These are phyloP conservation scores for Rhineura floridana DNA, from an alignment of 2,113 vertebrate genomes.

Conservation along the genomic window DNA sequence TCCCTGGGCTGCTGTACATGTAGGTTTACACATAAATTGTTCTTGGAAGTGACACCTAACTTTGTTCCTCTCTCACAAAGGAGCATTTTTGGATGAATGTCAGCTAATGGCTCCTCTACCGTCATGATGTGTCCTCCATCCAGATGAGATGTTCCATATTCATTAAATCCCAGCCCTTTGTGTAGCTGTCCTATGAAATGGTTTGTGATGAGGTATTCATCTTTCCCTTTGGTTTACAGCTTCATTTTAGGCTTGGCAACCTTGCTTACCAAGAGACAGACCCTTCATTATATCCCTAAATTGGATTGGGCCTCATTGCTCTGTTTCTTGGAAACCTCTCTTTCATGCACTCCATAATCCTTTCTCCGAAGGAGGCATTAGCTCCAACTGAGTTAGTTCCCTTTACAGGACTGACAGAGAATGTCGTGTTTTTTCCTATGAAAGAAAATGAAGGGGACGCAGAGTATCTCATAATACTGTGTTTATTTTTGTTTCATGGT, in stretches of 20 bases:
- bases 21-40: neutral
- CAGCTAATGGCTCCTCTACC: slow-evolving; percentile 27
- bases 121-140: neutral
- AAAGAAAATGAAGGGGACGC: neutral
- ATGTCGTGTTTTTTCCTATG: slow-evolving; percentile 31
- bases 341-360: slow-evolving; percentile 27
- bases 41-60: slow-evolving; percentile 12
- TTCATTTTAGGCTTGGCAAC: neutral
- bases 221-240: neutral
- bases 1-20: neutral
- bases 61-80: neutral
- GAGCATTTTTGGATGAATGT: slow-evolving; percentile 15
- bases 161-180: slow-evolving; percentile 20
- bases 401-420: slow-evolving; percentile 32
- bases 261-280: slow-evolving; percentile 48
- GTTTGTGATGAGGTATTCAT: slow-evolving; percentile 25
- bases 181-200: slow-evolving; percentile 28
- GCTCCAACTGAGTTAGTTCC: slow-evolving; percentile 42
- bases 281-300: slow-evolving; percentile 43
- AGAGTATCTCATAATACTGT: neutral
- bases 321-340: slow-evolving; percentile 55
- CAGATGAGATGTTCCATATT: slow-evolving; percentile 3
- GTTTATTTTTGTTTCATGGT: slow-evolving; percentile 45
- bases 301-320: slow-evolving; percentile 41
- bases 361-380: slow-evolving; percentile 46